These are phyloP conservation scores for Hydractinia echinata DNA, from an alignment of 30 jellyfish, hydroid and myxozoan species.

Conservation along the genomic window DNA sequence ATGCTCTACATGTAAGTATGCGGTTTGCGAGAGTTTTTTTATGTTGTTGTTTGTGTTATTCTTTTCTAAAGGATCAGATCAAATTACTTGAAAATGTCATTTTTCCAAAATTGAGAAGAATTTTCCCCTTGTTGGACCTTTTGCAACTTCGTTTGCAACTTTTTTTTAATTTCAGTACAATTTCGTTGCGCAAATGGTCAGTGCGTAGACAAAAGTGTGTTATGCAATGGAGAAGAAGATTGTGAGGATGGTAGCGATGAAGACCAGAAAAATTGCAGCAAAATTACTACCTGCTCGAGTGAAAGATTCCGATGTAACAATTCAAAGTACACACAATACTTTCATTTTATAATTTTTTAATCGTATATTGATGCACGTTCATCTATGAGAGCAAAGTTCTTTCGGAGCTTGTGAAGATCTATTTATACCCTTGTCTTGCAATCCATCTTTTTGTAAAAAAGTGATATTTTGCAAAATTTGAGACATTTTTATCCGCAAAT, in stretches of 20 bases:
- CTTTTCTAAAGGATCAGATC: too few relatives aligned
- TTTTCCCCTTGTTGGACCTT: too few relatives aligned
- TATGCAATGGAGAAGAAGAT: constrained; percentile 90
- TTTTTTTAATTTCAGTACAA: constrained; percentile 42
- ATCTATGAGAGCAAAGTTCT: too few relatives aligned
- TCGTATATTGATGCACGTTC: background rate
- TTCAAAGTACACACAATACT: constrained; percentile 43
- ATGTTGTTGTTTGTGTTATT: background rate
- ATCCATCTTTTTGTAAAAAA: too few relatives aligned
- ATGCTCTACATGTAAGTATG: constrained; percentile 51
- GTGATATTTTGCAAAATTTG: too few relatives aligned
- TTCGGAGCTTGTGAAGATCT: too few relatives aligned
- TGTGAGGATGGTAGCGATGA: constrained; percentile 94
- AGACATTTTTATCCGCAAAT: too few relatives aligned
- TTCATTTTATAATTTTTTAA: background rate
- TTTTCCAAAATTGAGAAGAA: too few relatives aligned
- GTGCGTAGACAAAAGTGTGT: constrained; percentile 70
- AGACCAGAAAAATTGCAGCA: constrained; percentile 39
- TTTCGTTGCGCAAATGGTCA: constrained; percentile 72
- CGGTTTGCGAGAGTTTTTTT: too few relatives aligned
- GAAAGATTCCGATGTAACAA: constrained; percentile 70
- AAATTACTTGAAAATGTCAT: too few relatives aligned
- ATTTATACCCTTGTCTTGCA: too few relatives aligned
- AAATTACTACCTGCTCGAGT: constrained; percentile 33
- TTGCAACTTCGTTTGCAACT: background rate